These are phyloP conservation scores for Ciconia boyciana DNA, from an alignment of 2,113 vertebrate species.

Conservation along the genomic window DNA sequence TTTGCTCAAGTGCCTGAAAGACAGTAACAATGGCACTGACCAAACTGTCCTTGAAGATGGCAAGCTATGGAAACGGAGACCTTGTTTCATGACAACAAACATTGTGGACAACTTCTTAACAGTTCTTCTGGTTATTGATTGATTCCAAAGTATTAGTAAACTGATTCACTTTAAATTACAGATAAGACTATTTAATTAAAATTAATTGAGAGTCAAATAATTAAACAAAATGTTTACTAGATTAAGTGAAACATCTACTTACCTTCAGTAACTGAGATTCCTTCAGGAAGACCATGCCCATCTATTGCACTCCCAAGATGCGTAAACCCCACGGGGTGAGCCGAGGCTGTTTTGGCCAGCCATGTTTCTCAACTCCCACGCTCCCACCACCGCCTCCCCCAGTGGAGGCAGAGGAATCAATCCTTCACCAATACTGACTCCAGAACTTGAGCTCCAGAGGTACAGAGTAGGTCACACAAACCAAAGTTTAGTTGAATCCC, in stretches of 20 bases:
- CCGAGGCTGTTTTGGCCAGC: neutral
- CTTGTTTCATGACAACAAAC: neutral
- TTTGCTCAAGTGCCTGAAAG: neutral
- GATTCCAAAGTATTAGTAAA: neutral
- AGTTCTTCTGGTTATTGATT: neutral
- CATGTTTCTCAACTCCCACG: neutral
- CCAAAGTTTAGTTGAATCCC: rapidly evolving
- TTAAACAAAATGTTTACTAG: neutral
- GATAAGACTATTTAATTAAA: neutral
- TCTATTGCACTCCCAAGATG: neutral
- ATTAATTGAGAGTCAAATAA: neutral
- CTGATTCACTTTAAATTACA: neutral
- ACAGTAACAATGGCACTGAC: neutral
- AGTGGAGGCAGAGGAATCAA: neutral
- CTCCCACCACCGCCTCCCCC: neutral
- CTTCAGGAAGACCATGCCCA: neutral
- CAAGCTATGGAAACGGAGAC: neutral
- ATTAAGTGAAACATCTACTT: constrained; percentile 1
- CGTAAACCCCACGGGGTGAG: neutral
- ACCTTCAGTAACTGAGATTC: neutral
- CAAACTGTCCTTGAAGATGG: neutral
- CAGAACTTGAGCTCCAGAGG: neutral
- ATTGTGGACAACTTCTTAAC: neutral
- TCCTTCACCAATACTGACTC: neutral
- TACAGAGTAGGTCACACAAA: neutral